Conservation (phyloP, 2,888 invertebrate genomes). For the Aspidiotus rigidus region DNA sequence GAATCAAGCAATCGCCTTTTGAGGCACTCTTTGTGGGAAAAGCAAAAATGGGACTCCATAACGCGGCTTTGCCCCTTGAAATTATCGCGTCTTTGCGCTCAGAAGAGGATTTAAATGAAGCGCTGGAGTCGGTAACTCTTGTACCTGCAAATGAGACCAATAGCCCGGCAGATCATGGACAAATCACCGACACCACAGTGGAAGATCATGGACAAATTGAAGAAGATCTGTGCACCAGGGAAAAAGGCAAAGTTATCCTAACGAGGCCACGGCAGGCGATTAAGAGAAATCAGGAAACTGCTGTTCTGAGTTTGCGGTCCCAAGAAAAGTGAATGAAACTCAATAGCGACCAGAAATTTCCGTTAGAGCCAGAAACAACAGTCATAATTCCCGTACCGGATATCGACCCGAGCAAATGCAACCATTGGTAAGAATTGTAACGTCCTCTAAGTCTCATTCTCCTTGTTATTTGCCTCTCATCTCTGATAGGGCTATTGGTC, state of each 20-base stretch:
- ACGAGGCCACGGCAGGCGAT: background rate
- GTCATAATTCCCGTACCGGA: slow-evolving; percentile 1
- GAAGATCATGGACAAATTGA: background rate
- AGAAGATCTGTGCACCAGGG: background rate
- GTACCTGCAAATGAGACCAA: background rate
- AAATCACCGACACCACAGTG: background rate
- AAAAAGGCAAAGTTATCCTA: background rate
- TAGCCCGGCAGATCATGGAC: slow-evolving; percentile 1
- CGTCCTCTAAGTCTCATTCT: slow-evolving; percentile 1
- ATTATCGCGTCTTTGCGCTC: slow-evolving; percentile 5
- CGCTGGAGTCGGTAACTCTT: background rate
- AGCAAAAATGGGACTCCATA: background rate
- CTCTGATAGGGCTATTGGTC: too few relatives aligned
- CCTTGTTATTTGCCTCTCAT: slow-evolving; percentile 2
- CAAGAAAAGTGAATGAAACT: background rate
- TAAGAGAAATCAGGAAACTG: slow-evolving; percentile 3
- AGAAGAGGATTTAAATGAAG: background rate
- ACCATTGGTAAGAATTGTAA: slow-evolving; percentile 6
- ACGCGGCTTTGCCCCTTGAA: background rate
- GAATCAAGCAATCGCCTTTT: background rate
- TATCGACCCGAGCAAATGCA: background rate
- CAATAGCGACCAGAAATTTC: slow-evolving; percentile 5
- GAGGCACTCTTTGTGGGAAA: background rate
- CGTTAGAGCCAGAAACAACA: slow-evolving; percentile 1
- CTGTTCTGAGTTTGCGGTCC: background rate